Evolutionary conservation across 1,140 invertebrate genomes (phyloP).

Genomic region (Brachionus asplanchnoidis): DNA sequence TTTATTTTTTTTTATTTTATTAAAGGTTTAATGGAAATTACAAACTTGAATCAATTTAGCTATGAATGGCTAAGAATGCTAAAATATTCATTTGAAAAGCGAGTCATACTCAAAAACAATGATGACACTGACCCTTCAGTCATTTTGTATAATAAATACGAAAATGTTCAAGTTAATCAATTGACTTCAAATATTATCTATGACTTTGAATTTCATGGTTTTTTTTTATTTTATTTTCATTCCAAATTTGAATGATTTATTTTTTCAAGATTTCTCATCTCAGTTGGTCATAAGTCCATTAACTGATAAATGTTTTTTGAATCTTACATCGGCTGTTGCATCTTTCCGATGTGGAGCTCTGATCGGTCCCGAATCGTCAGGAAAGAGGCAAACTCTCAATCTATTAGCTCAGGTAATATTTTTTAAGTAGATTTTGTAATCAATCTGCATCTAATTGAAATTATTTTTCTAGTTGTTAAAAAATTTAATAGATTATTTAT

Average conservation of each 20-base stretch:
- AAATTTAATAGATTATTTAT: no score
- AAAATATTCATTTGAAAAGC: slow-evolving; percentile 24
- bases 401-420: slow-evolving; percentile 49
- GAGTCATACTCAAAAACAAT: slow-evolving; percentile 6
- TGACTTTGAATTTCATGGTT: slow-evolving; percentile 54
- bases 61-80: slow-evolving; percentile 31
- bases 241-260: background rate
- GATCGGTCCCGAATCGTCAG: slow-evolving; percentile 49
- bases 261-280: background rate
- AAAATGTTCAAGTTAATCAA: slow-evolving; percentile 46
- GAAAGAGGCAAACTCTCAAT: slow-evolving; percentile 53
- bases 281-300: slow-evolving; percentile 49
- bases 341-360: slow-evolving; percentile 51
- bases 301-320: slow-evolving; percentile 50
- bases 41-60: background rate
- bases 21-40: background rate
- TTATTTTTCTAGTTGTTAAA: no score
- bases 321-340: slow-evolving; percentile 50
- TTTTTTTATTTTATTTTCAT: slow-evolving; percentile 41
- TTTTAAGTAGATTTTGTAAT: no score
- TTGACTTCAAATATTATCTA: slow-evolving; percentile 49
- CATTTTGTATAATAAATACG: slow-evolving; percentile 45
- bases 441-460: no score
- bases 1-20: background rate
- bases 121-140: slow-evolving; percentile 35